phyloP scores from a whole-genome alignment of 2,888 invertebrate genomes.

The Temnothorax ravouxi region DNA sequence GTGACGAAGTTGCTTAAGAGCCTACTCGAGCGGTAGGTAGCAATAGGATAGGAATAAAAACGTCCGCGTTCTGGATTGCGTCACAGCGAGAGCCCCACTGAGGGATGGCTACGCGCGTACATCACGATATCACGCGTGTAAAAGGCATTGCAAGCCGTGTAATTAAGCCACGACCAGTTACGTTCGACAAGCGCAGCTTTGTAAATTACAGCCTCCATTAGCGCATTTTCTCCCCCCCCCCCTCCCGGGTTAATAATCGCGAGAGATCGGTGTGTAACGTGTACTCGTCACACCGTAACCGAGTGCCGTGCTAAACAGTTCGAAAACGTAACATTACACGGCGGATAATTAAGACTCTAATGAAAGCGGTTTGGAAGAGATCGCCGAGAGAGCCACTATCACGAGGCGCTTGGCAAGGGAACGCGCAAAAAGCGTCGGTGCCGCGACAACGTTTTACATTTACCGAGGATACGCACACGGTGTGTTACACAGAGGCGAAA shows the following conservation, averaged over 20 bases:
- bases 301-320: constrained; percentile 29
- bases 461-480: background rate
- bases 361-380: constrained; percentile 27
- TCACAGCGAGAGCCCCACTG: background rate
- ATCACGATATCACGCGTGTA: constrained; percentile 34
- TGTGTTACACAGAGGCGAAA: background rate
- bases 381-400: constrained; percentile 12
- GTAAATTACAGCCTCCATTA: constrained; percentile 39
- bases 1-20: constrained; percentile 36
- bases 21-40: background rate
- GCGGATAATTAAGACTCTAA: constrained; percentile 45
- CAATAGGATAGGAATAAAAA: background rate
- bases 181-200: constrained; percentile 16
- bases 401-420: background rate
- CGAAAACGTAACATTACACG: constrained; percentile 46
- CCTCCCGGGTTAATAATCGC: background rate
- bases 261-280: background rate
- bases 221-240: background rate
- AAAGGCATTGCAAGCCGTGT: constrained; percentile 43
- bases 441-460: constrained; percentile 9
- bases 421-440: constrained; percentile 21
- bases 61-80: constrained; percentile 9
- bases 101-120: background rate
- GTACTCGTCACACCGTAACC: constrained; percentile 27
- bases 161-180: constrained; percentile 56